These are phyloP conservation scores for Eptesicus fuscus DNA, from an alignment of 2,113 vertebrate genomes.

Conservation along the genomic window DNA sequence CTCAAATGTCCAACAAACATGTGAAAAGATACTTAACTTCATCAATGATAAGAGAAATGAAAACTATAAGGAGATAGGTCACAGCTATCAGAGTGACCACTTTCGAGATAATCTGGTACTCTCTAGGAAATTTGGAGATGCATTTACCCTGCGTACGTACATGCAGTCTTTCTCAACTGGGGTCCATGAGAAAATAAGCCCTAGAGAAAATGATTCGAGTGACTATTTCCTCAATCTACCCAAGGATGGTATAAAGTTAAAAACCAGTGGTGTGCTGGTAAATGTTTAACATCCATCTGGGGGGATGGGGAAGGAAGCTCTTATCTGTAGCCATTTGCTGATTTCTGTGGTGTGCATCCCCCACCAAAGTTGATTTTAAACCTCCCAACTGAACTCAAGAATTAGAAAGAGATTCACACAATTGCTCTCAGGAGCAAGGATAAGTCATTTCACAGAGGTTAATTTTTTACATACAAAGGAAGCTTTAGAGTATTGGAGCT, in stretches of 20 bases:
- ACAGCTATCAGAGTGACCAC: not conserved
- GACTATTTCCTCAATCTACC: not conserved
- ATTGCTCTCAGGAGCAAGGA: not conserved
- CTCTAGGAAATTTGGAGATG: not conserved
- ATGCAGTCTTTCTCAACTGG: not conserved
- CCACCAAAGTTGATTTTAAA: not conserved
- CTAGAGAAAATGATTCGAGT: constrained; percentile 4
- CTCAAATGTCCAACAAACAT: not conserved
- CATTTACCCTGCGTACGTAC: not conserved
- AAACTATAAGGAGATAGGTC: constrained; percentile 17
- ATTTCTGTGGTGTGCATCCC: not conserved
- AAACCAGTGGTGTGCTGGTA: not conserved
- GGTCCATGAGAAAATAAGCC: not conserved
- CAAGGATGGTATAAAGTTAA: not conserved
- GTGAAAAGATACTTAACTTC: not conserved
- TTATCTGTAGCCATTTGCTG: not conserved
- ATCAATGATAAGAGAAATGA: not conserved
- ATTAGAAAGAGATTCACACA: not conserved
- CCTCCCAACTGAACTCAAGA: not conserved
- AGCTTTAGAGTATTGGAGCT: not conserved
- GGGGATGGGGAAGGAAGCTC: not conserved
- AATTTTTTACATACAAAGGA: not conserved
- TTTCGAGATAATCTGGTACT: not conserved
- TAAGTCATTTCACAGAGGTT: not conserved
- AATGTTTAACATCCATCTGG: not conserved